phyloP scores from a whole-genome alignment of 2,888 invertebrate genomes.

The Beris chalybata region DNA sequence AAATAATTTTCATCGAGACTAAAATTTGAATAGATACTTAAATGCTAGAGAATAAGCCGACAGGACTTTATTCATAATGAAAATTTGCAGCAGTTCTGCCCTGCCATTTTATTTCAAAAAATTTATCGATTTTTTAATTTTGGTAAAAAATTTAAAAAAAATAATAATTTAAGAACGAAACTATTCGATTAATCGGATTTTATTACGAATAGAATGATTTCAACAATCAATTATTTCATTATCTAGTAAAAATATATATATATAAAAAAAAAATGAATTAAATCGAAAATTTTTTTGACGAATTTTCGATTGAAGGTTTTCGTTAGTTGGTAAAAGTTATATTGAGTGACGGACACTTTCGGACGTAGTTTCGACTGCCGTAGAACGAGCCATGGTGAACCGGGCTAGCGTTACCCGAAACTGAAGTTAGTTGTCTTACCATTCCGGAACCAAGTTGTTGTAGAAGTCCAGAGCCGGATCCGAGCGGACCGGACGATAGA shows the following conservation, averaged over 20 bases:
- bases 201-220: conserved; percentile 13
- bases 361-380: conserved; percentile 64
- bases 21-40: not conserved
- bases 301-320: conserved; percentile 30
- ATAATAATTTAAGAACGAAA: conserved; percentile 15
- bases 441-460: conserved; percentile 91
- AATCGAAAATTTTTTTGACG: conserved; percentile 19
- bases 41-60: conserved; percentile 31
- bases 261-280: conserved; percentile 4
- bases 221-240: conserved; percentile 2
- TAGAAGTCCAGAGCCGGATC: conserved; percentile 74
- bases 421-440: conserved; percentile 80
- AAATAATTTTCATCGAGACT: not conserved
- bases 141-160: not conserved
- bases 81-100: conserved; percentile 25
- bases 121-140: conserved; percentile 6
- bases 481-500: conserved; percentile 63
- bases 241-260: conserved; percentile 23
- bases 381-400: conserved; percentile 60
- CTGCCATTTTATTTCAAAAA: conserved; percentile 21
- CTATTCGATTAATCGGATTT: not conserved
- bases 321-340: conserved; percentile 66
- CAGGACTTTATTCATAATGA: conserved; percentile 34
- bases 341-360: conserved; percentile 77
- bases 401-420: conserved; percentile 67